These are phyloP conservation scores for Dermochelys coriacea DNA, from an alignment of 2,797 vertebrate genomes.

Conservation along the genomic window DNA sequence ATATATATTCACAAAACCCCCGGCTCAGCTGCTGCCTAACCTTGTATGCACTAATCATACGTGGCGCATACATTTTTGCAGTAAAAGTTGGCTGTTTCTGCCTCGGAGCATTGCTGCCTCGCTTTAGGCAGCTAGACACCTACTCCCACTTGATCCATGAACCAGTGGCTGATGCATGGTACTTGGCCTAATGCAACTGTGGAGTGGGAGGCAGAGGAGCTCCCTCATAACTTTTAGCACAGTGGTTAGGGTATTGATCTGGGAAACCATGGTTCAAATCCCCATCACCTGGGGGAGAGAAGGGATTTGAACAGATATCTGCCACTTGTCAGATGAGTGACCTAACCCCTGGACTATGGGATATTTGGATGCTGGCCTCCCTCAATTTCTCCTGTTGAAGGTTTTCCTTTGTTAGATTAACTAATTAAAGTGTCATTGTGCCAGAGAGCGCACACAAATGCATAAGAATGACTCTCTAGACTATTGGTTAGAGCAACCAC, in stretches of 20 bases:
- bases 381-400: background rate
- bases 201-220: background rate
- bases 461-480: background rate
- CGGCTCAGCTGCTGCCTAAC: background rate
- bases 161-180: background rate
- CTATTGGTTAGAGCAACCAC: background rate
- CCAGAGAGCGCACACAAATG: background rate
- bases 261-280: background rate
- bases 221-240: background rate
- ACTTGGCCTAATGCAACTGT: background rate
- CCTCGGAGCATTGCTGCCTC: background rate
- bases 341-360: background rate
- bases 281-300: background rate
- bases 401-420: background rate
- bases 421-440: background rate
- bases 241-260: background rate
- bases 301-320: background rate
- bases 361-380: background rate
- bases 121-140: background rate
- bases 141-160: background rate
- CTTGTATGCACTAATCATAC: background rate
- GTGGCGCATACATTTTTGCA: background rate
- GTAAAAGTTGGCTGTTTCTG: background rate
- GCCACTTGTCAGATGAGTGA: background rate
- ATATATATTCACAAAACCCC: background rate